Conservation (phyloP, 2,888 invertebrate species). For the Nomada flava region DNA sequence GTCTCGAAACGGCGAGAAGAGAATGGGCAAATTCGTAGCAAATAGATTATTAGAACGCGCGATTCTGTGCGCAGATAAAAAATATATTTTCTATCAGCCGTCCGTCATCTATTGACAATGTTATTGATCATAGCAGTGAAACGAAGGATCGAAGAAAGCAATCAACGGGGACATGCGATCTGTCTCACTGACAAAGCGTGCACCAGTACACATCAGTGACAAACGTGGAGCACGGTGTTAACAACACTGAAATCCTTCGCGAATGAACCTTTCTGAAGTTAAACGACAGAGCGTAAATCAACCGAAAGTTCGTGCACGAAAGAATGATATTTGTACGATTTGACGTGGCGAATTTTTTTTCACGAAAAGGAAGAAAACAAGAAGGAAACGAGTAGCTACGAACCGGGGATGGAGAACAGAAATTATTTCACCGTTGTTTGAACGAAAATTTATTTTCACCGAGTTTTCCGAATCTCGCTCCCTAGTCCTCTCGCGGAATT, state of each 20-base stretch:
- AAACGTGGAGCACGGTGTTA: slow-evolving; percentile 59
- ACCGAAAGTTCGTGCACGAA: slow-evolving; percentile 24
- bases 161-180: slow-evolving; percentile 66
- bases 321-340: slow-evolving; percentile 41
- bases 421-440: slow-evolving; percentile 3
- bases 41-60: slow-evolving; percentile 1
- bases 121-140: slow-evolving; percentile 65
- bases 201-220: slow-evolving; percentile 50
- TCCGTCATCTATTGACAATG: slow-evolving; percentile 62
- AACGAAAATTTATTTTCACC: slow-evolving; percentile 26
- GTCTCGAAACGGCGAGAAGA: slow-evolving; percentile 5
- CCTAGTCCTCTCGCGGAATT: slow-evolving; percentile 27
- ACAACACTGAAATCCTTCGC: slow-evolving; percentile 59
- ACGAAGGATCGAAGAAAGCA: slow-evolving; percentile 58
- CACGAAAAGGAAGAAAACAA: neutral
- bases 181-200: slow-evolving; percentile 57
- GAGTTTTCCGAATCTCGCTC: slow-evolving; percentile 19
- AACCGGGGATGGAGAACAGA: slow-evolving; percentile 1
- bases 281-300: slow-evolving; percentile 50
- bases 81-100: slow-evolving; percentile 46
- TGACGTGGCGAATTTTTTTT: neutral
- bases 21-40: neutral
- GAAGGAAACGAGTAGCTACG: neutral
- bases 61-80: slow-evolving; percentile 24
- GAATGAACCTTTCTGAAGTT: slow-evolving; percentile 50